Evolutionary conservation across 2,888 invertebrate species (phyloP).

Genomic region (Nasonovia ribisnigri): DNA sequence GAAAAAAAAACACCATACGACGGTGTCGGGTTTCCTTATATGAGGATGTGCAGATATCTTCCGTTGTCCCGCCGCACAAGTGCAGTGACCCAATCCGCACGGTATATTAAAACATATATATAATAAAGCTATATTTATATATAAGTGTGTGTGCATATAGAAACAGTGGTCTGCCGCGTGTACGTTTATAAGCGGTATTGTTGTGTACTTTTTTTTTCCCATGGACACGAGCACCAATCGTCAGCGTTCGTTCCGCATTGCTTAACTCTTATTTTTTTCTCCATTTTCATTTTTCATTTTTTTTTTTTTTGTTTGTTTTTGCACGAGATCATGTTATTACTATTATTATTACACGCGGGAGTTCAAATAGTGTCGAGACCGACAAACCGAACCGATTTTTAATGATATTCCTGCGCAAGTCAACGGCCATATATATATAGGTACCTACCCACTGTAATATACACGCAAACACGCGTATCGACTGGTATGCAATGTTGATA

Average conservation of each 20-base stretch:
- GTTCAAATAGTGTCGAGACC: constrained; percentile 35
- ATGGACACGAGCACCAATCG: constrained; percentile 54
- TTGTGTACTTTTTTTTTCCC: constrained; percentile 40
- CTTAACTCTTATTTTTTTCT: constrained; percentile 44
- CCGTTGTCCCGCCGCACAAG: constrained; percentile 41
- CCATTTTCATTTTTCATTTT: not conserved
- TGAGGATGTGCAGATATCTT: constrained; percentile 40
- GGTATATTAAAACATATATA: constrained; percentile 32
- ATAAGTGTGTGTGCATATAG: not conserved
- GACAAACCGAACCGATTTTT: not conserved
- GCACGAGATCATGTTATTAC: constrained; percentile 22
- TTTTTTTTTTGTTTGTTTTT: constrained; percentile 26
- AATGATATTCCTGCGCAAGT: not conserved
- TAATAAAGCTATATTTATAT: not conserved
- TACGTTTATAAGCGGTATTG: constrained; percentile 44
- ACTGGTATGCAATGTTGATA: not conserved
- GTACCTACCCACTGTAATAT: not conserved
- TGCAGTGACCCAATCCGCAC: constrained; percentile 62
- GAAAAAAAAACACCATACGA: not conserved
- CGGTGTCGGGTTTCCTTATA: constrained; percentile 60
- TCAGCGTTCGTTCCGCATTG: constrained; percentile 58
- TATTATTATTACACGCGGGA: constrained; percentile 7
- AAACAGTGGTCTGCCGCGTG: not conserved
- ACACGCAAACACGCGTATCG: not conserved
- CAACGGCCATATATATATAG: not conserved